These are phyloP conservation scores for Clistopyga incitator DNA, from an alignment of 2,888 invertebrate genomes.

Conservation along the genomic window DNA sequence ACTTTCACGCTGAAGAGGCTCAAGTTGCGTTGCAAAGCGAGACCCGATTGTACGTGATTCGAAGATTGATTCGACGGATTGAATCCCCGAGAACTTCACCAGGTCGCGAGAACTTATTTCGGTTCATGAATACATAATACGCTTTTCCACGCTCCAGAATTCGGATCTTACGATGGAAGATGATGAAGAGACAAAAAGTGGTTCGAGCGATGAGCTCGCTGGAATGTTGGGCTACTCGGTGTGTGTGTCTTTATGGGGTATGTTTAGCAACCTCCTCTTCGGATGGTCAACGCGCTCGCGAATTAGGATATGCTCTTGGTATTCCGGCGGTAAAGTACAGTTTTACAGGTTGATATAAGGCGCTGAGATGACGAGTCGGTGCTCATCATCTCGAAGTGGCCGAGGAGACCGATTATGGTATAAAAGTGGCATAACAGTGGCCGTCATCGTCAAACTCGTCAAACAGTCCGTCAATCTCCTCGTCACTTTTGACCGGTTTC, in stretches of 20 bases:
- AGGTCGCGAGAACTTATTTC: neutral
- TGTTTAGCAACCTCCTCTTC: constrained; percentile 33
- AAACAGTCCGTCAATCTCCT: constrained; percentile 43
- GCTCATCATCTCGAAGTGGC: constrained; percentile 48
- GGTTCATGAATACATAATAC: neutral
- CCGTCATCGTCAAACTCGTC: constrained; percentile 41
- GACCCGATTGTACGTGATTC: neutral
- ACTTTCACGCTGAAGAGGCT: constrained; percentile 1
- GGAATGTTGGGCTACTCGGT: neutral
- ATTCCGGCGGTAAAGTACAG: neutral
- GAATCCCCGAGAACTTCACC: neutral
- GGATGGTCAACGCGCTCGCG: constrained; percentile 27
- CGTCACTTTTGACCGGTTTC: constrained; percentile 41
- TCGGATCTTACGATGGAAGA: neutral
- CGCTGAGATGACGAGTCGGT: constrained; percentile 7
- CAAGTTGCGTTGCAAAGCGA: neutral
- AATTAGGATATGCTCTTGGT: constrained; percentile 25
- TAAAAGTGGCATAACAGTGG: constrained; percentile 37
- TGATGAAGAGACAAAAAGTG: neutral
- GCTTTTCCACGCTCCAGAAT: constrained; percentile 27
- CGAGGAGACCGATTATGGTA: constrained; percentile 55
- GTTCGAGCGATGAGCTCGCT: constrained; percentile 7
- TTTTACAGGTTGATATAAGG: constrained; percentile 4
- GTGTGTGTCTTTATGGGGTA: neutral
- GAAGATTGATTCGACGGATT: neutral